phyloP scores from a whole-genome alignment of 2,797 vertebrate species.

The Xenopus petersii region DNA sequence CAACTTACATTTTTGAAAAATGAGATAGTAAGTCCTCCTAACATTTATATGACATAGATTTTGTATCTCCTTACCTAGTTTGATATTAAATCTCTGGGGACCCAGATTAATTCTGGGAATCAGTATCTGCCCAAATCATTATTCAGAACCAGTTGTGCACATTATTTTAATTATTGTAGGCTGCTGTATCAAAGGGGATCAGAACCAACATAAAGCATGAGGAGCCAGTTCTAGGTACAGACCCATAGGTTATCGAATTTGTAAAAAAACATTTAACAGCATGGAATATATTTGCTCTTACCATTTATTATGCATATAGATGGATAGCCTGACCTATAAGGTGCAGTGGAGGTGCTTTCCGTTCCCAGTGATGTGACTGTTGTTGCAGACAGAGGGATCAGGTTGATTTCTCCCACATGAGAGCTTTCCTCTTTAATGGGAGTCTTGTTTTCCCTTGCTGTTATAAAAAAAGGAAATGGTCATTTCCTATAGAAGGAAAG shows the following conservation, averaged over 20 bases:
- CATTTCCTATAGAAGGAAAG: constrained; percentile 1
- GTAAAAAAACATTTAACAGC: too few relatives aligned
- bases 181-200: too few relatives aligned
- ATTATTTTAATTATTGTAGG: too few relatives aligned
- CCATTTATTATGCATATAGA: neutral
- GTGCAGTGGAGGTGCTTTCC: neutral
- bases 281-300: neutral
- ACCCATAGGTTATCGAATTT: too few relatives aligned
- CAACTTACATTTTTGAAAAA: neutral
- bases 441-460: constrained; percentile 2
- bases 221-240: too few relatives aligned
- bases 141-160: too few relatives aligned
- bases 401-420: constrained; percentile 4
- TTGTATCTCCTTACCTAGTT: neutral
- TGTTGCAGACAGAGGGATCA: neutral
- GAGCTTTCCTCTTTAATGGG: constrained; percentile 3
- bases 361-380: too few relatives aligned
- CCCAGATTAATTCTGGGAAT: too few relatives aligned
- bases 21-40: neutral
- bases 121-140: too few relatives aligned
- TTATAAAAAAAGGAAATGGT: constrained; percentile 13
- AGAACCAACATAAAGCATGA: too few relatives aligned
- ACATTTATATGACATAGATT: too few relatives aligned
- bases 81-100: too few relatives aligned
- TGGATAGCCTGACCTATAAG: neutral